Conservation (phyloP, 1,140 invertebrate genomes). For the Samia ricini region DNA sequence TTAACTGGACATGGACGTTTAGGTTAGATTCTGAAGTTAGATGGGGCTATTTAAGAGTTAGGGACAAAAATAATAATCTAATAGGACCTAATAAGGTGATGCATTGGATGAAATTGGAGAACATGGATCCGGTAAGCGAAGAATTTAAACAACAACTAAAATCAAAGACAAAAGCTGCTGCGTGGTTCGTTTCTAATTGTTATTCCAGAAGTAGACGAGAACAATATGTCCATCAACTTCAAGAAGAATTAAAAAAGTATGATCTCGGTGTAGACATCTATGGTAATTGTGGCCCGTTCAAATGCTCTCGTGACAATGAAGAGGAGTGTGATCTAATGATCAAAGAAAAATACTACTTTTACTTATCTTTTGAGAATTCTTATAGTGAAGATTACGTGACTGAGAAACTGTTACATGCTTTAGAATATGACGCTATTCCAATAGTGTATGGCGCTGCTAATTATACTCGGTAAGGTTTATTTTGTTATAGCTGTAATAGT, state of each 20-base stretch:
- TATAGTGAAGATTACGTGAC: conserved; percentile 81
- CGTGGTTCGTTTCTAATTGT: conserved; percentile 85
- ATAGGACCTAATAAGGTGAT: conserved; percentile 54
- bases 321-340: conserved; percentile 70
- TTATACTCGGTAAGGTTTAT: conserved; percentile 47
- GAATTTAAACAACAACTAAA: conserved; percentile 54
- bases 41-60: conserved; percentile 74
- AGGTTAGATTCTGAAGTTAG: conserved; percentile 81
- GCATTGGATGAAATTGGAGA: conserved; percentile 53
- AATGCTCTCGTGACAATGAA: conserved; percentile 45
- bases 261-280: conserved; percentile 80
- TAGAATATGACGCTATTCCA: conserved; percentile 72
- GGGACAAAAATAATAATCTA: conserved; percentile 45
- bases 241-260: conserved; percentile 72
- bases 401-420: conserved; percentile 79
- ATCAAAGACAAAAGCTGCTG: conserved; percentile 73
- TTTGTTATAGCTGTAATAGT: no score
- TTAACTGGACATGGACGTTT: conserved; percentile 84
- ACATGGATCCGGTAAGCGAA: conserved; percentile 55
- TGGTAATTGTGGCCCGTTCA: conserved; percentile 79
- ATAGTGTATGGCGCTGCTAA: conserved; percentile 71
- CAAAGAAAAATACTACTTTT: conserved; percentile 81
- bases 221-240: conserved; percentile 78
- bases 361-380: conserved; percentile 85
- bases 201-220: conserved; percentile 75